Percentiles rank a stretch among this genome's conserved stretches.
phyloP scores from a whole-genome alignment of 1,140 invertebrate genomes.

The Hylyphantes graminicola region DNA sequence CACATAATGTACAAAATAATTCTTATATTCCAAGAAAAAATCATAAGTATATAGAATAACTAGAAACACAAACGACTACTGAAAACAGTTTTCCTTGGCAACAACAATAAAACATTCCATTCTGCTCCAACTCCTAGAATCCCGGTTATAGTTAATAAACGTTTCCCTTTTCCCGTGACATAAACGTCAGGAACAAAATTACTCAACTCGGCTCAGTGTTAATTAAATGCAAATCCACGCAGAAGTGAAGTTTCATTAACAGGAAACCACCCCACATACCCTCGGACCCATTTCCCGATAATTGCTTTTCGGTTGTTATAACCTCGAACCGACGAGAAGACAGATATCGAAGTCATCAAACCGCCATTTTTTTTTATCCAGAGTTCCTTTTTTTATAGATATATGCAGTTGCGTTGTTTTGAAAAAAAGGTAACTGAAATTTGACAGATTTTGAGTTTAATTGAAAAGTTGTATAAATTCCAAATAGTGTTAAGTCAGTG shows the following conservation, averaged over 20 bases:
- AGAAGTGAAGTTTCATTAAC: slow-evolving; percentile 34
- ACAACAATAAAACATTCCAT: too few species aligned
- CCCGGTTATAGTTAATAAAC: slow-evolving; percentile 34
- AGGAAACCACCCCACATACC: background rate
- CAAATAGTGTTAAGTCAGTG: too few species aligned
- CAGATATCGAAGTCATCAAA: slow-evolving; percentile 37
- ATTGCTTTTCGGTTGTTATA: slow-evolving; percentile 5
- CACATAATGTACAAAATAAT: too few species aligned
- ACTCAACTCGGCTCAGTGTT: slow-evolving; percentile 1
- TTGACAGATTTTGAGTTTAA: too few species aligned
- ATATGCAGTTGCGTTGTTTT: too few species aligned
- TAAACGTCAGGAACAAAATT: background rate
- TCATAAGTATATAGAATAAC: too few species aligned
- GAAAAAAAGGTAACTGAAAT: too few species aligned
- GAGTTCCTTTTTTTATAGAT: background rate
- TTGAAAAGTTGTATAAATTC: too few species aligned
- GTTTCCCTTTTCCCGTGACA: slow-evolving; percentile 4
- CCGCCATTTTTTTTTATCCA: background rate
- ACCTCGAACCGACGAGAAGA: background rate
- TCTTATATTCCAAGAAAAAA: too few species aligned
- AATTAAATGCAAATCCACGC: slow-evolving; percentile 27
- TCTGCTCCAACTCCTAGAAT: too few species aligned
- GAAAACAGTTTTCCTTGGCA: too few species aligned
- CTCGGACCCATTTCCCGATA: slow-evolving; percentile 12
- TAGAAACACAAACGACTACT: too few species aligned